These are phyloP conservation scores for Apamea sordens DNA, from an alignment of 2,888 invertebrate genomes.

Conservation along the genomic window DNA sequence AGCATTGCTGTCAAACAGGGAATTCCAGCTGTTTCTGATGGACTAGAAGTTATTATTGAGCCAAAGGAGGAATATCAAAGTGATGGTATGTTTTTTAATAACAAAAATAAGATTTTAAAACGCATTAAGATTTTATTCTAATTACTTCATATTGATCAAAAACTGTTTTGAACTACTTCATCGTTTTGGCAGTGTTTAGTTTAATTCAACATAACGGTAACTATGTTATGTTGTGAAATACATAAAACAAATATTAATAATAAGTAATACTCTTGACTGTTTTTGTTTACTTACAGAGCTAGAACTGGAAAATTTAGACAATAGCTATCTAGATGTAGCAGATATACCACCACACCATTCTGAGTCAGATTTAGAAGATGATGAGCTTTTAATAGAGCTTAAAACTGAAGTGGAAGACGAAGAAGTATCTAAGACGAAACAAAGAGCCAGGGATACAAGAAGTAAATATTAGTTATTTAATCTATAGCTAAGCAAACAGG, in stretches of 20 bases:
- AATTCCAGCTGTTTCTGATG: no score
- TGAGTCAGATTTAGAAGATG: background rate
- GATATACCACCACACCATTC: background rate
- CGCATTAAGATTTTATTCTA: no score
- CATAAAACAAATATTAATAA: background rate
- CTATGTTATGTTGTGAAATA: background rate
- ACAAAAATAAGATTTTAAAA: no score
- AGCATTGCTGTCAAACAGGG: no score
- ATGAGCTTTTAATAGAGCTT: background rate
- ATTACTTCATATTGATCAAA: no score
- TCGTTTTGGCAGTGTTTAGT: background rate
- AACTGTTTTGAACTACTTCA: no score
- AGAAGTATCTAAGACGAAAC: background rate
- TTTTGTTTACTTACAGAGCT: background rate
- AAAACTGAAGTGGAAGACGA: background rate
- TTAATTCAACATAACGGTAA: no score
- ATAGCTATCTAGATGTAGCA: background rate
- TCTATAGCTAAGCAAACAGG: background rate
- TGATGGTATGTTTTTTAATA: no score
- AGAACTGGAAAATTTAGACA: background rate
- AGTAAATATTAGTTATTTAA: background rate
- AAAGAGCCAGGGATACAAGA: accelerated
- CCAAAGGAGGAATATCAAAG: background rate
- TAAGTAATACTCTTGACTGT: no score
- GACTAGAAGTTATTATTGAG: no score